These are phyloP conservation scores for Cephus rjabovi DNA, from an alignment of 2,888 invertebrate genomes.

Conservation along the genomic window DNA sequence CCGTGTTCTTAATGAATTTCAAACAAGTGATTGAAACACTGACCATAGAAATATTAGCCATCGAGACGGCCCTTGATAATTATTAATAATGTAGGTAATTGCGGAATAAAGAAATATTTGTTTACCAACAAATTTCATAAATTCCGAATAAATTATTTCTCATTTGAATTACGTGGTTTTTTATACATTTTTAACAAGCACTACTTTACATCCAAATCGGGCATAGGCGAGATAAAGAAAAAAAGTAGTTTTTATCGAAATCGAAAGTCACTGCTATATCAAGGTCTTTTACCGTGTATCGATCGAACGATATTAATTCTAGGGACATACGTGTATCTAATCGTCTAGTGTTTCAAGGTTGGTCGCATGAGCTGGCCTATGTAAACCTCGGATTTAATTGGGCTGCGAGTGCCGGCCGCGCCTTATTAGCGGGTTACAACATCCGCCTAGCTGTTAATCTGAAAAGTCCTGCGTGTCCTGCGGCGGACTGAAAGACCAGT, in stretches of 20 bases:
- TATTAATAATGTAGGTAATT: background rate
- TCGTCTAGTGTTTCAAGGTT: slow-evolving; percentile 55
- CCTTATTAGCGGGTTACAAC: slow-evolving; percentile 64
- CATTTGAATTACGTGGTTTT: background rate
- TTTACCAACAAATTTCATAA: background rate
- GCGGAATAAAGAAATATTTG: background rate
- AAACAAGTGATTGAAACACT: background rate
- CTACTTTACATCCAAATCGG: background rate
- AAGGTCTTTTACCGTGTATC: background rate
- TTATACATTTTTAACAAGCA: background rate
- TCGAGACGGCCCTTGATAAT: background rate
- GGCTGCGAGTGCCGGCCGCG: slow-evolving; percentile 57
- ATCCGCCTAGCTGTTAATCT: slow-evolving; percentile 63
- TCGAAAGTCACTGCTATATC: background rate
- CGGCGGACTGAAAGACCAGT: slow-evolving; percentile 44
- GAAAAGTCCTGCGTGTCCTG: slow-evolving; percentile 63
- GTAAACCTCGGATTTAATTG: slow-evolving; percentile 61
- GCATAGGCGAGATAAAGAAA: background rate
- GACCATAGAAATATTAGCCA: background rate
- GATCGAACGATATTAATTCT: slow-evolving; percentile 50
- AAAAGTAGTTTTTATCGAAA: background rate
- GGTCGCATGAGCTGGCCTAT: slow-evolving; percentile 49
- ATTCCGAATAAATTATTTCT: background rate
- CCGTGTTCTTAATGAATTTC: background rate
- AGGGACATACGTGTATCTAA: slow-evolving; percentile 52